phyloP scores from a whole-genome alignment of 2,113 vertebrate species.

The Callaeas wilsoni region DNA sequence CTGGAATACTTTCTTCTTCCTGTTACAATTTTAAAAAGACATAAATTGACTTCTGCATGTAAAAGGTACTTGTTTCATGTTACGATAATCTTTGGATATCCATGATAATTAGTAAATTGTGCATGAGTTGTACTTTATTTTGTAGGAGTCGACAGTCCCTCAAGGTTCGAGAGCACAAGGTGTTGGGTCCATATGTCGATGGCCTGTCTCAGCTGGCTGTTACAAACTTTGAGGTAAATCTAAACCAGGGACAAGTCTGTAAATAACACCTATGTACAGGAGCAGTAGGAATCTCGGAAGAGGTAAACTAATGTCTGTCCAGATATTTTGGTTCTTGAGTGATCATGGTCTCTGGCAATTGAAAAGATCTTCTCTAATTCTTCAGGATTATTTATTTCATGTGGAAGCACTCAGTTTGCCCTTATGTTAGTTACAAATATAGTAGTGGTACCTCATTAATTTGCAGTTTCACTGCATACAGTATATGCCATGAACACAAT shows the following conservation, averaged over 20 bases:
- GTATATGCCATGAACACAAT: background rate
- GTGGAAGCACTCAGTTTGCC: background rate
- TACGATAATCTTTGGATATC: background rate
- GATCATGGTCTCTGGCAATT: background rate
- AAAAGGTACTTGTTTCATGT: background rate
- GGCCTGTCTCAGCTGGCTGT: conserved; percentile 96
- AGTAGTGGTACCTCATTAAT: background rate
- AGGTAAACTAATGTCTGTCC: background rate
- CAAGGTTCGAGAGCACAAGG: conserved; percentile 97
- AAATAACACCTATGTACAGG: background rate
- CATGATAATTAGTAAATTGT: background rate
- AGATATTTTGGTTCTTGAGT: background rate
- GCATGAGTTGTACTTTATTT: background rate
- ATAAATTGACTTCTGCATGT: background rate
- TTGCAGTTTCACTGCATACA: background rate
- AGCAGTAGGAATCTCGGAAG: background rate
- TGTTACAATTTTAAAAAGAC: background rate
- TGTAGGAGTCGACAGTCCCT: conserved; percentile 89
- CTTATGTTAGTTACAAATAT: background rate
- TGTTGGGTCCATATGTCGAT: conserved; percentile 94
- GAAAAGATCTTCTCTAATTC: background rate
- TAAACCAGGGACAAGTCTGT: background rate
- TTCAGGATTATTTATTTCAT: background rate
- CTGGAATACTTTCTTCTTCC: background rate
- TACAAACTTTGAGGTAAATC: conserved; percentile 88